Percentiles rank a stretch among this genome's conserved stretches.
Conservation (phyloP, 2,113 vertebrate genomes). For the Ailuropoda melanoleuca region DNA sequence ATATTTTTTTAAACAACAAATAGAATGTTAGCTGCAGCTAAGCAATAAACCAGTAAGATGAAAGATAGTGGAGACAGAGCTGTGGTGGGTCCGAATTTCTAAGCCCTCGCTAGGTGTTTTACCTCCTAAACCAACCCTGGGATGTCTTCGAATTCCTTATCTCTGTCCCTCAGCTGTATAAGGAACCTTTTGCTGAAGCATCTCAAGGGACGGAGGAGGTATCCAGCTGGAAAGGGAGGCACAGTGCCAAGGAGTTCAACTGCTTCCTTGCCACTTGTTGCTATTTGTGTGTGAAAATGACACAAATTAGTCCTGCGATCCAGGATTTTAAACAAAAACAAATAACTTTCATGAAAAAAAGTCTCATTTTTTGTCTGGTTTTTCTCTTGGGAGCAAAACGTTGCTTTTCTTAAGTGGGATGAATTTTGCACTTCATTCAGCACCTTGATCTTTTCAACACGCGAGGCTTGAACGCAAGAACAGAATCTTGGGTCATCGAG, state of each 20-base stretch:
- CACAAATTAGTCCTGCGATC: conserved; percentile 63
- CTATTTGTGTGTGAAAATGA: conserved; percentile 70
- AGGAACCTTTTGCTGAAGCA: conserved; percentile 5
- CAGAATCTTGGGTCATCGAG: conserved; percentile 74
- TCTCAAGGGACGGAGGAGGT: conserved; percentile 54
- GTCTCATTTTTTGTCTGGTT: conserved; percentile 70
- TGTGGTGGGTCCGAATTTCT: neutral
- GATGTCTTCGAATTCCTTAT: neutral
- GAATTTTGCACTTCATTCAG: conserved; percentile 81
- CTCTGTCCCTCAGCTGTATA: neutral
- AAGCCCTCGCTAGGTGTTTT: neutral
- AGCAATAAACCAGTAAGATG: neutral
- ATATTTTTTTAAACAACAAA: neutral
- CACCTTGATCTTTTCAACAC: conserved; percentile 77
- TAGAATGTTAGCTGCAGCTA: neutral
- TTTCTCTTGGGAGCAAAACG: conserved; percentile 72
- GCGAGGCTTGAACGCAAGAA: conserved; percentile 54
- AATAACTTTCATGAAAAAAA: conserved; percentile 76
- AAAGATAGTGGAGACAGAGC: neutral
- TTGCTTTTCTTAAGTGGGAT: conserved; percentile 62
- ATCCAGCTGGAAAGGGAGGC: conserved; percentile 22
- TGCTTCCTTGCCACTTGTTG: conserved; percentile 26
- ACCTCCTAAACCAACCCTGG: neutral
- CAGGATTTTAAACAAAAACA: conserved; percentile 77
- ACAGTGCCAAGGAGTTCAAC: conserved; percentile 58